Conservation (phyloP, 2,113 vertebrate species). For the Mesocricetus auratus region DNA sequence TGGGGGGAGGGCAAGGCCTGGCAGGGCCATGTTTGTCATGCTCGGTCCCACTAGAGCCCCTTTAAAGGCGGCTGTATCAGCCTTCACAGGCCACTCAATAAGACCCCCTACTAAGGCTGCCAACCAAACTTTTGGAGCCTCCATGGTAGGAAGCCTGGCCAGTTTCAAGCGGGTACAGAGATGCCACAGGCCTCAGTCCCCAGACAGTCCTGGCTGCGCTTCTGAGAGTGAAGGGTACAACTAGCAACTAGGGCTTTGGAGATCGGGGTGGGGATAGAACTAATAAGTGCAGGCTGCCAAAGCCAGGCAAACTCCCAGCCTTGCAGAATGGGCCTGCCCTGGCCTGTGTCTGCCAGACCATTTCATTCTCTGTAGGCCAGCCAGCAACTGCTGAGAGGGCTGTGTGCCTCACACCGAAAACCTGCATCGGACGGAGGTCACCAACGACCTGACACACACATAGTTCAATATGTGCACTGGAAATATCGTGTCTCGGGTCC, state of each 20-base stretch:
- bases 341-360: neutral
- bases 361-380: neutral
- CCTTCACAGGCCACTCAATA: neutral
- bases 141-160: neutral
- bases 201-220: neutral
- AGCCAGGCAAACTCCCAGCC: too few relatives aligned
- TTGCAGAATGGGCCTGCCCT: neutral
- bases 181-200: neutral
- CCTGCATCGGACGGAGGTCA: neutral
- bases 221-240: neutral
- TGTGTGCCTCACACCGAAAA: neutral
- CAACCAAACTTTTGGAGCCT: neutral
- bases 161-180: neutral
- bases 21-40: neutral
- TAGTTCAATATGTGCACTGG: neutral
- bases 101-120: slow-evolving; percentile 40
- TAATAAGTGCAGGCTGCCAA: too few relatives aligned
- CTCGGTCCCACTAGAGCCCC: neutral
- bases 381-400: too few relatives aligned
- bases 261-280: neutral
- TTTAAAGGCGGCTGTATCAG: neutral
- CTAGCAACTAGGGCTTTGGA: neutral
- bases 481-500: neutral
- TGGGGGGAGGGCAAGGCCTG: neutral
- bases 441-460: neutral